A percentile compares a stretch with the other conserved stretches of the same genome.
These are phyloP conservation scores for Argyresthia albistria DNA, from an alignment of 2,888 invertebrate species.

Conservation along the genomic window DNA sequence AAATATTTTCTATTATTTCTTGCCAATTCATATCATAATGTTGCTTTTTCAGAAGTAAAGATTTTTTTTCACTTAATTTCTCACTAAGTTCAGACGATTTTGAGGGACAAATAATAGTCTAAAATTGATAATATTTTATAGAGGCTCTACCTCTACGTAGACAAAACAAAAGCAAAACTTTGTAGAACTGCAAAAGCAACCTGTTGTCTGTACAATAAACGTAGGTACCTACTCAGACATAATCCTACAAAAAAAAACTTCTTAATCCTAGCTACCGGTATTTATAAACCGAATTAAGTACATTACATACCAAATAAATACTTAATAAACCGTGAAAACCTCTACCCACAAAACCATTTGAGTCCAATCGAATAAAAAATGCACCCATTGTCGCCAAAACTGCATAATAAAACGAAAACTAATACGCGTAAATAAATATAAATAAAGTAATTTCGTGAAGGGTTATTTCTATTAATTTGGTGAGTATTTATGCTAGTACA, in stretches of 20 bases:
- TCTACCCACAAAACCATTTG: slow-evolving; percentile 26
- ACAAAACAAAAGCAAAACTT: not conserved
- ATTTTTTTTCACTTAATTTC: no score
- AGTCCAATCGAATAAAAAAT: slow-evolving; percentile 29
- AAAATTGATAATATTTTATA: no score
- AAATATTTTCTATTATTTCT: no score
- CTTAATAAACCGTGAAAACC: slow-evolving; percentile 33
- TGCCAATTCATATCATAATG: no score
- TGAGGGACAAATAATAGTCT: no score
- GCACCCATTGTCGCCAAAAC: slow-evolving; percentile 38
- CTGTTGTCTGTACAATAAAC: no score
- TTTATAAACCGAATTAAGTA: slow-evolving; percentile 8
- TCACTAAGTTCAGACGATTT: no score
- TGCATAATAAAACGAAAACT: slow-evolving; percentile 40
- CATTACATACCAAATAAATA: slow-evolving; percentile 12
- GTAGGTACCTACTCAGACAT: no score
- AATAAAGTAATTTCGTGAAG: slow-evolving; percentile 35
- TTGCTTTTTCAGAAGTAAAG: no score
- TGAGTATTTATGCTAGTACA: slow-evolving; percentile 41
- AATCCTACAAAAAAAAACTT: slow-evolving; percentile 1
- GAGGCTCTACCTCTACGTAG: no score
- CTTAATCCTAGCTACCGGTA: slow-evolving; percentile 10
- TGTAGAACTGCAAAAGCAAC: not conserved
- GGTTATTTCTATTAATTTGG: slow-evolving; percentile 57
- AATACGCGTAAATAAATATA: slow-evolving; percentile 41